Base-by-base conservation (phyloP, 2,113 vertebrate species). In the Thryonomys swinderianus region DNA sequence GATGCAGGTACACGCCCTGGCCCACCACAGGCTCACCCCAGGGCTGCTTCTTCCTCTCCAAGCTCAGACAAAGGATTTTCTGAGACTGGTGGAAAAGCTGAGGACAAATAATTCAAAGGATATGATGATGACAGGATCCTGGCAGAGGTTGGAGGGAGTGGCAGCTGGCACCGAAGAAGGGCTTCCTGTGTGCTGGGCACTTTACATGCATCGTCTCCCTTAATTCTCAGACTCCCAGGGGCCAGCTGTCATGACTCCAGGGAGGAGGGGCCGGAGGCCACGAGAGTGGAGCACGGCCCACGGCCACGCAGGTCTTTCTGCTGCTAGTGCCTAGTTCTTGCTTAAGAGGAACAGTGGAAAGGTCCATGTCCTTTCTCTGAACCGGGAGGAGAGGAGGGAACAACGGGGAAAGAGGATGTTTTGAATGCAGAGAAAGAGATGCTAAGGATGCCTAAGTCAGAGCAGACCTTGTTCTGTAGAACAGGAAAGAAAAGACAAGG, bases 71-170 rank as follows among this genome's bases (percentile, higher is more conserved):
- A 92, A 85, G 42, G 34, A 20, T 93, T 93, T 55, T 42, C 79
- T 81, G 37, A 40, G 59, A 42, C 10, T 83, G 82, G 82, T 57
- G 55, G 61, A 59, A 23, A 94, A 89, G 40, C 79, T 83, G 21
- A 91, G 51, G 51, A 76, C 69, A 95, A 94, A 91, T 2, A 87
- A 74, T n/a, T 59, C 4, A 25, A 87, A 96, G 83, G 79, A 51
- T 84, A 66, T 48, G 95, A 61, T 48, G 17, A 18, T 32, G 80
- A n/a, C 74, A 94, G 80, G 74, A 93, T 57, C 64, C 69, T 74
- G 91, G 73, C 73, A 83, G 78, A 21, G 16, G 48, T 85, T 37
- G 88, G 78, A 95, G n/a, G 74, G 88, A 95, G 37, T 82, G 78
- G 93, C 69, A 82, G 74, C 51, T 59, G 61, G 74, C 80, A 57